phyloP scores from a whole-genome alignment of 2,797 vertebrate genomes.

The Siniperca scherzeri region DNA sequence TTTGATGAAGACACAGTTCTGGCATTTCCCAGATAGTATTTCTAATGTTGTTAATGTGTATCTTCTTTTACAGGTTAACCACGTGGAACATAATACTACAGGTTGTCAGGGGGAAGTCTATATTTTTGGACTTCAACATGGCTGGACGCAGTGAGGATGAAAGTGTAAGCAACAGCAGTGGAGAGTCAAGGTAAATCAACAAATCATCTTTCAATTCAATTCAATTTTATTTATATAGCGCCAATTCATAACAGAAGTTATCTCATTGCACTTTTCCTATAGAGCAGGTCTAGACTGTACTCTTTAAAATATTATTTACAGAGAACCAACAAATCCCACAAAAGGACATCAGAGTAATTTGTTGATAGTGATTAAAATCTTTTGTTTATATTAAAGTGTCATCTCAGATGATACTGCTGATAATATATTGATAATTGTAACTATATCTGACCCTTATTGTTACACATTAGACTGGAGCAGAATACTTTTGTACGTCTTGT shows the following conservation, averaged over 20 bases:
- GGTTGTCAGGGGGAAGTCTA: constrained; percentile 55
- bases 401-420: neutral
- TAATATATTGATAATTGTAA: neutral
- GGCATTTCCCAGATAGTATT: neutral
- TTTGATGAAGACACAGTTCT: neutral
- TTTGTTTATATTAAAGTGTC: neutral
- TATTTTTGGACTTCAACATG: constrained; percentile 88
- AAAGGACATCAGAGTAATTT: neutral
- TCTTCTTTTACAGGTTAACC: constrained; percentile 64
- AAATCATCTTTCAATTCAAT: neutral
- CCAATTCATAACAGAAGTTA: too few relatives aligned
- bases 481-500: neutral
- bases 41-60: constrained; percentile 1
- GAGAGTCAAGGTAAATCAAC: constrained; percentile 93
- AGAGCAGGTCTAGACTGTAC: too few relatives aligned
- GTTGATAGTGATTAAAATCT: neutral
- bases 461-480: neutral
- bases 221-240: too few relatives aligned
- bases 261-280: too few relatives aligned
- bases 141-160: constrained; percentile 98
- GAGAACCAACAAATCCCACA: too few relatives aligned
- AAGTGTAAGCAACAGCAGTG: constrained; percentile 95
- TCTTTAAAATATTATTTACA: too few relatives aligned
- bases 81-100: constrained; percentile 55
- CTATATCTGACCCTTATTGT: neutral